A percentile compares a stretch with the other conserved stretches of the same genome.
Conservation (phyloP, 2,797 vertebrate species). For the Brotogeris chrysoptera region DNA sequence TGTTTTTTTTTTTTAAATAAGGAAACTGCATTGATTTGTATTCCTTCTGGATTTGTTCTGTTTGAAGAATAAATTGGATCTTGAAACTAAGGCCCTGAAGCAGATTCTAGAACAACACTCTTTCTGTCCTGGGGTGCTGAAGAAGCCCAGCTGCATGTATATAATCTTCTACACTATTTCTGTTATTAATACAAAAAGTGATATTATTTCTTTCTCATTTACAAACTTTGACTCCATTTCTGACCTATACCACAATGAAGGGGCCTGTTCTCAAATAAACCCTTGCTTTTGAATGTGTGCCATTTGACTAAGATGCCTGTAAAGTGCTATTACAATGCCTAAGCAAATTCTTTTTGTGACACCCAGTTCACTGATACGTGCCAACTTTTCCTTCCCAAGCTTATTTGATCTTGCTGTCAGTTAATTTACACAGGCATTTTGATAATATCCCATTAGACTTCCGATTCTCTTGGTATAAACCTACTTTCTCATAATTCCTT, state of each 20-base stretch:
- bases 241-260: background rate
- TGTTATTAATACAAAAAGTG: background rate
- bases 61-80: slow-evolving; percentile 2
- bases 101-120: background rate
- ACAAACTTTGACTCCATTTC: background rate
- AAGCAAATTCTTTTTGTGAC: background rate
- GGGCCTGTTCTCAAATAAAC: background rate
- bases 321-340: background rate
- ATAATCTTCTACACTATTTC: background rate
- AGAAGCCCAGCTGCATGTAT: background rate
- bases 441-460: background rate
- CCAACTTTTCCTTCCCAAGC: background rate
- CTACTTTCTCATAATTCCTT: background rate
- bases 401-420: background rate
- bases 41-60: background rate
- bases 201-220: background rate
- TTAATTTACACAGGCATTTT: background rate
- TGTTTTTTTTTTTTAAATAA: background rate
- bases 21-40: background rate
- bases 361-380: background rate
- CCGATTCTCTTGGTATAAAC: background rate
- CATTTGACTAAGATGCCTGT: background rate
- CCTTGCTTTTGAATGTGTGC: background rate
- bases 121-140: background rate
- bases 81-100: background rate